phyloP scores from a whole-genome alignment of 2,888 invertebrate genomes.

The Charanyca ferruginea region DNA sequence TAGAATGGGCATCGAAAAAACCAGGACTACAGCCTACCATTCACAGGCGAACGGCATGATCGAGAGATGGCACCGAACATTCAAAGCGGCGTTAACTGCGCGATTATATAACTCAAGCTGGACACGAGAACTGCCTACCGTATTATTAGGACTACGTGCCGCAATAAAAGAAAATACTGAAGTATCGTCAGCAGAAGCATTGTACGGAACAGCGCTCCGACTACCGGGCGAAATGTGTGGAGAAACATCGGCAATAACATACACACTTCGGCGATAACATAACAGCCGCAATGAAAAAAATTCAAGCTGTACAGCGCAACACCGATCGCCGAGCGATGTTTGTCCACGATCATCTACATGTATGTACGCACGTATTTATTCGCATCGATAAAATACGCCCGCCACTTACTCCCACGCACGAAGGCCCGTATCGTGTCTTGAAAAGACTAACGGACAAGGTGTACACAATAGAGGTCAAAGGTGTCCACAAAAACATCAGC shows the following conservation, averaged over 20 bases:
- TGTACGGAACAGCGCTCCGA: not conserved
- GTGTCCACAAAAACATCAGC: not conserved
- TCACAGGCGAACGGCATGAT: conserved; percentile 11
- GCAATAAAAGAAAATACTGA: conserved; percentile 8
- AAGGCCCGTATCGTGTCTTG: conserved; percentile 2
- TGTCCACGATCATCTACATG: not conserved
- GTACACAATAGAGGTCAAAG: not conserved
- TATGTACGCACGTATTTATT: conserved; percentile 4
- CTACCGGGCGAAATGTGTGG: conserved; percentile 8
- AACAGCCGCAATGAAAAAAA: not conserved
- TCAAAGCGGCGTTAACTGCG: conserved; percentile 1
- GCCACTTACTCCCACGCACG: not conserved
- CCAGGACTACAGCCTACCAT: conserved; percentile 2
- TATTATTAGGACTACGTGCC: not conserved
- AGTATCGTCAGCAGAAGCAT: not conserved
- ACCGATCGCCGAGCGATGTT: conserved; percentile 5
- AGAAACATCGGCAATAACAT: not conserved
- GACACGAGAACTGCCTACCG: conserved; percentile 3
- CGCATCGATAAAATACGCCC: not conserved
- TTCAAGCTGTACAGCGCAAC: conserved; percentile 2
- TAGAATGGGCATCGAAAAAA: conserved; percentile 2
- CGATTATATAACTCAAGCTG: conserved; percentile 2
- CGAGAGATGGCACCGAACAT: conserved; percentile 5
- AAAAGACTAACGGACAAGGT: not conserved
- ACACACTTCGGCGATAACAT: not conserved